These are phyloP conservation scores for Schlechtendalia chinensis DNA, from an alignment of 1,140 invertebrate genomes.

Conservation along the genomic window DNA sequence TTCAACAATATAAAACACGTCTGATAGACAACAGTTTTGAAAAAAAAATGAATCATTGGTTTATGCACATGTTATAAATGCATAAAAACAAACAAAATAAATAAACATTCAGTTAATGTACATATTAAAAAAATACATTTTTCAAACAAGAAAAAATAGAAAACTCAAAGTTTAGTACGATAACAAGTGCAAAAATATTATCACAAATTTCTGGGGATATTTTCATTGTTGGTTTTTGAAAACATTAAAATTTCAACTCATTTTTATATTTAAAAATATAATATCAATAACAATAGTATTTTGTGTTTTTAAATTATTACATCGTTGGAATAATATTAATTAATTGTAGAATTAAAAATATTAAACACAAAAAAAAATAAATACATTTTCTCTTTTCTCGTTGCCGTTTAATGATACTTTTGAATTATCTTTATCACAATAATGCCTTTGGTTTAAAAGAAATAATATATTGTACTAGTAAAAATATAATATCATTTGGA, in stretches of 20 bases:
- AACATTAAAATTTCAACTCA: constrained; percentile 28
- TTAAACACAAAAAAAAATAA: constrained; percentile 33
- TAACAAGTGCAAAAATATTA: constrained; percentile 48
- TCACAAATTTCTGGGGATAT: constrained; percentile 43
- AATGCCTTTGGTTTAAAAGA: constrained; percentile 47
- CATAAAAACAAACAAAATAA: constrained; percentile 2
- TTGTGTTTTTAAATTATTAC: background rate
- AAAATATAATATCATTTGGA: constrained; percentile 28
- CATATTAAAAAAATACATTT: background rate
- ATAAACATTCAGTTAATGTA: constrained; percentile 23
- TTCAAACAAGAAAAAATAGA: constrained; percentile 19
- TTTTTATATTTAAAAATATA: constrained; percentile 22
- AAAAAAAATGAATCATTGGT: background rate
- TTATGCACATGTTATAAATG: background rate
- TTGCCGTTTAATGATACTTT: constrained; percentile 35
- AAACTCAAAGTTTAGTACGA: constrained; percentile 28
- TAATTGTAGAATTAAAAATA: constrained; percentile 29
- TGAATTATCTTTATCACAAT: constrained; percentile 45
- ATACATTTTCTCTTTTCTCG: constrained; percentile 1
- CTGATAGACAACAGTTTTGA: background rate
- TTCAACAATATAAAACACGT: background rate
- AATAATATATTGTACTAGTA: constrained; percentile 48
- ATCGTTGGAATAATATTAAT: constrained; percentile 34
- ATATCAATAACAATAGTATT: constrained; percentile 34
- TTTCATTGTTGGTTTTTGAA: background rate